Conservation (phyloP, 2,797 vertebrate genomes). For the Ptychadena robeensis region DNA sequence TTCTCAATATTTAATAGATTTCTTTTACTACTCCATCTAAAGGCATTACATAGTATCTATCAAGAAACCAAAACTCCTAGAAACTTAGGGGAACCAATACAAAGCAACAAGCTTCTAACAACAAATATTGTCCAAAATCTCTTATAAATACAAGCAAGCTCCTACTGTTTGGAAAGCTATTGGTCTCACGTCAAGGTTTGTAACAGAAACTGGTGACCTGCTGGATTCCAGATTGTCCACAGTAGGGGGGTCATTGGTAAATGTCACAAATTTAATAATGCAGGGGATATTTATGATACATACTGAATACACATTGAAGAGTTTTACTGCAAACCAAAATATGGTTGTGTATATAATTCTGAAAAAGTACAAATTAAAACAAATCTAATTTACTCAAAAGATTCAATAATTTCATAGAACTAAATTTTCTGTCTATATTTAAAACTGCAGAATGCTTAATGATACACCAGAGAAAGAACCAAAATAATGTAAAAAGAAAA, state of each 20-base stretch:
- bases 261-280: background rate
- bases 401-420: too few species aligned
- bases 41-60: background rate
- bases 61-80: too few species aligned
- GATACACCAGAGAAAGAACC: slow-evolving; percentile 67
- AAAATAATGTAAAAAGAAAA: slow-evolving; percentile 72
- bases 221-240: slow-evolving; percentile 16
- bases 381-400: too few species aligned
- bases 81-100: too few species aligned
- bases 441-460: background rate
- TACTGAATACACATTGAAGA: background rate
- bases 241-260: background rate
- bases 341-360: slow-evolving; percentile 19
- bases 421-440: background rate
- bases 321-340: background rate
- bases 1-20: background rate
- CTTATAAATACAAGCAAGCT: slow-evolving; percentile 8
- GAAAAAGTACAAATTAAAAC: background rate
- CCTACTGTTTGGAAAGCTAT: slow-evolving; percentile 4
- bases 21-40: background rate
- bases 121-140: background rate
- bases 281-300: background rate
- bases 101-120: background rate
- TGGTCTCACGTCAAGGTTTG: background rate
- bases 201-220: slow-evolving; percentile 17